Base-by-base conservation (phyloP, 2,888 invertebrate species). In the Dromius quadrimaculatus region DNA sequence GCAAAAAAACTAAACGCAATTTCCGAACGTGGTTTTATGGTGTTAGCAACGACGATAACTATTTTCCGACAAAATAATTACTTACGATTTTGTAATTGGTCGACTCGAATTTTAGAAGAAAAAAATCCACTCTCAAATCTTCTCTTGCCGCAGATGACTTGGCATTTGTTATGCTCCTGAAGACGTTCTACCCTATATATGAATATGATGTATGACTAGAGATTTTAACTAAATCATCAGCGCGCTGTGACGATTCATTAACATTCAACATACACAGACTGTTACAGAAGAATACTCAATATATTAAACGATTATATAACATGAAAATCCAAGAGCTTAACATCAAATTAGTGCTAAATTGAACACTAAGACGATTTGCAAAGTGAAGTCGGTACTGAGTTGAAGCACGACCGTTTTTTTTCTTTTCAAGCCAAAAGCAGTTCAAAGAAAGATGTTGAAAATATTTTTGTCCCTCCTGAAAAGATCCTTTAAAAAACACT, bases 41-140 rank as follows among this genome's bases (percentile, higher is more conserved):
- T 54, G 50, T 54, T 54, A 54, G 50, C 50, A 54, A 54, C 50
- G 50, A 54, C 50, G 65, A 47, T 47, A 65, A 65, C 65, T 65
- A 47, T 65, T 65, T 65, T 65, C 50, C 65, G 65, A 47, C 65
- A 50, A 47, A 34, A 65, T 65, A 65, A 65, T 65, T 65, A 65
- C 65, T 50, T 34, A 47, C 65, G 36, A 65, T 65, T 65, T 65
- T 65, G 65, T 36, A 47, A 54, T 54, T 54, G 50, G 50, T 54
- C 50, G 50, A 54, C 50, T 54, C 50, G 50, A 54, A 54, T 54
- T 54, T 54, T 54, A 54, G 50, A 54, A 54, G 50, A 54, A 54
- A 54, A 54, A 54, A 54, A 54, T 54, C 50, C 15, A 54, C 13
- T 54, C 50, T 54, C 50, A 54, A 54, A 54, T 54, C 50, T 54